Base-by-base conservation (phyloP, 2,888 invertebrate genomes). In the Athetis lepigone region DNA sequence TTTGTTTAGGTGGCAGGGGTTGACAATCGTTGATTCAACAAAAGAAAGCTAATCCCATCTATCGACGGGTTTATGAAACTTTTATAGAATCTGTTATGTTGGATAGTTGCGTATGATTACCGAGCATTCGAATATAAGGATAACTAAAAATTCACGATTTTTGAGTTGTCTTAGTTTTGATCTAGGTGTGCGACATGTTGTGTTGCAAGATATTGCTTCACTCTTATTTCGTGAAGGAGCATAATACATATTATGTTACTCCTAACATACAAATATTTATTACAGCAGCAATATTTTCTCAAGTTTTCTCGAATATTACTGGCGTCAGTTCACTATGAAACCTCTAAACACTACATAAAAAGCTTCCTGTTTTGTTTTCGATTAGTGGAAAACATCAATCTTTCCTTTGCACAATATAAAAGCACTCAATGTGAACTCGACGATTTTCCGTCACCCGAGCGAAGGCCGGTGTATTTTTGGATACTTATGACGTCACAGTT, bases 381-480 rank as follows among this genome's bases (percentile, higher is more conserved):
- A 79, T 82, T 70, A 76, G 75, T 83, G 80, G 79, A 81, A 80
- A 80, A 80, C 82, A 83, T 86, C 79, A 84, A 86, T 86, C 83
- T 85, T 82, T 86, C 81, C 79, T 82, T 83, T 75, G 62, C 72
- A 77, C 77, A 83, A 83, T 81, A 80, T 84, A 84, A 83, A 85
- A 85, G 80, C 83, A 79, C 79, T 83, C 79, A 78, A 79, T 83
- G 84, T 85, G 86, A 86, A 83, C 85, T 84, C 81, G 80, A 82
- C 87, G 84, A 85, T 87, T 90, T 89, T 86, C 88, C 89, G 89
- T 90, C 88, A 88, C 84, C 86, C 78, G 84, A 67, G 75, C 89
- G 90, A 92, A 92, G 93, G 92, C 87, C 91, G 85, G 85, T 78
- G 63, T 92, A 92, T 92, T 92, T 91, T 87, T 71, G 87, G 82